phyloP scores from a whole-genome alignment of 2,113 vertebrate genomes.

The Vidua macroura region DNA sequence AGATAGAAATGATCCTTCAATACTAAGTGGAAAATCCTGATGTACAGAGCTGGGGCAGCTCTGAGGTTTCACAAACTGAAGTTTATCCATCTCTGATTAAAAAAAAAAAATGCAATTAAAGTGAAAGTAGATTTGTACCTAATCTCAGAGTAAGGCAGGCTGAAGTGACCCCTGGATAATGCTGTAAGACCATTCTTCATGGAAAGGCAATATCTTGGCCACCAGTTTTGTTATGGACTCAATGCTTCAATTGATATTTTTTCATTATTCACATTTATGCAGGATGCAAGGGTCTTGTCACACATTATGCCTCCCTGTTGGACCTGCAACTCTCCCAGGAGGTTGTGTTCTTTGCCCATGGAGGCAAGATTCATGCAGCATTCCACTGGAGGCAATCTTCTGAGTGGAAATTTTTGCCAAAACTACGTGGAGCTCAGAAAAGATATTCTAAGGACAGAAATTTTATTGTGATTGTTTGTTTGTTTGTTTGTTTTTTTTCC shows the following conservation, averaged over 20 bases:
- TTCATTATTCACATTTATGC: neutral
- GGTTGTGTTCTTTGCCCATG: rapidly evolving
- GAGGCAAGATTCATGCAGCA: neutral
- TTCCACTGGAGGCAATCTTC: neutral
- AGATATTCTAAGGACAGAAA: neutral
- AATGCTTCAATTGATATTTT: neutral
- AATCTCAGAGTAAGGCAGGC: neutral
- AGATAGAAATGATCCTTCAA: neutral
- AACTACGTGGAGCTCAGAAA: neutral
- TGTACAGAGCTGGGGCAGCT: neutral
- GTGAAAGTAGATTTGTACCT: neutral
- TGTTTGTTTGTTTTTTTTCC: neutral
- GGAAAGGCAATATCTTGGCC: neutral
- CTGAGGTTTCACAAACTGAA: neutral
- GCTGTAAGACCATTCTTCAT: neutral
- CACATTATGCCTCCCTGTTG: neutral
- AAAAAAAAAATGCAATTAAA: neutral
- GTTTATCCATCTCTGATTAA: neutral
- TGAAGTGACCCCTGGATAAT: neutral
- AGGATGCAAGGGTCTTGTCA: neutral
- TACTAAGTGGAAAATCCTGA: neutral
- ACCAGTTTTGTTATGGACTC: neutral
- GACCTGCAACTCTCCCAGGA: neutral
- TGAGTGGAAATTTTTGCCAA: neutral
- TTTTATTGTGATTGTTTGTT: neutral